A percentile compares a stretch with the other conserved stretches of the same genome.
phyloP scores from a whole-genome alignment of 2,113 vertebrate genomes.

The Cyrtonyx montezumae region DNA sequence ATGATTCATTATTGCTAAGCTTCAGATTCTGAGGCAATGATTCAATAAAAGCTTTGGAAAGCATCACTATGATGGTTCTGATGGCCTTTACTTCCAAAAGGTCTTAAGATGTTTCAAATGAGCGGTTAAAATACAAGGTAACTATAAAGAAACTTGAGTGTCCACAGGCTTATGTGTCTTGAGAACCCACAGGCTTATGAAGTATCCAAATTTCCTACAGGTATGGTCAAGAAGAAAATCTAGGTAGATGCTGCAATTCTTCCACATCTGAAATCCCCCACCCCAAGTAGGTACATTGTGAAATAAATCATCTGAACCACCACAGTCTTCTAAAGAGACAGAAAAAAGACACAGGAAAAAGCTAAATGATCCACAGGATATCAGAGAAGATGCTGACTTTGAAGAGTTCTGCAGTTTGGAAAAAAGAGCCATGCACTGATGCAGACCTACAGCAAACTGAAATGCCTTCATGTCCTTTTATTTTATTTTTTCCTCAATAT shows the following conservation, averaged over 20 bases:
- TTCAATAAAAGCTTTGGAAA: neutral
- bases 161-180: neutral
- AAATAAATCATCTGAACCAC: constrained; percentile 16
- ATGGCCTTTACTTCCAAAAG: neutral
- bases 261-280: neutral
- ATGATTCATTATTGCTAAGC: neutral
- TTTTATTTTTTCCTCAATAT: neutral
- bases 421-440: neutral
- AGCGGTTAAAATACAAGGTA: neutral
- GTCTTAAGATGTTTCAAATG: neutral
- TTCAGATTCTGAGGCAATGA: neutral
- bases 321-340: constrained; percentile 34
- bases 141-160: neutral
- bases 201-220: neutral
- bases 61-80: neutral
- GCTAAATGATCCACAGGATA: constrained; percentile 5
- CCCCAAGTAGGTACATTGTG: neutral
- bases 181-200: neutral
- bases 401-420: constrained; percentile 6
- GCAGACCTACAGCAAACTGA: neutral
- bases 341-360: constrained; percentile 49
- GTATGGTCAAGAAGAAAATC: neutral
- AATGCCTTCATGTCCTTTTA: neutral
- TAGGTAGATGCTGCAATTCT: neutral
- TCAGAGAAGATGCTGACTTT: neutral